phyloP scores from a whole-genome alignment of 2,797 vertebrate genomes.

The Coracias cyanogaster region DNA sequence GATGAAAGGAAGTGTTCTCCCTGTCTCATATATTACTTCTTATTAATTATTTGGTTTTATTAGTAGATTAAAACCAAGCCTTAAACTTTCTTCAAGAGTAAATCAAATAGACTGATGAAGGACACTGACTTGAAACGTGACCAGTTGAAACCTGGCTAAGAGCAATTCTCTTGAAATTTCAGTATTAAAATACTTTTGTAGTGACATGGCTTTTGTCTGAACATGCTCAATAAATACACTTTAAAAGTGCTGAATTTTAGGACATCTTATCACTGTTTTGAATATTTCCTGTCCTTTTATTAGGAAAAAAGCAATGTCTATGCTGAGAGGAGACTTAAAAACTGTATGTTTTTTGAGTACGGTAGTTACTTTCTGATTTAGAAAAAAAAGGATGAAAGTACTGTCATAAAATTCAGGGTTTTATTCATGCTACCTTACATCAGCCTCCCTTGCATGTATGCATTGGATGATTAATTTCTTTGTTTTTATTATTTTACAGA shows the following conservation, averaged over 20 bases:
- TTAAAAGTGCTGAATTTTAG: not conserved
- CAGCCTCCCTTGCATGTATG: not conserved
- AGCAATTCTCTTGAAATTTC: not conserved
- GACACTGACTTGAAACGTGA: not conserved
- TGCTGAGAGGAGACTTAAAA: not conserved
- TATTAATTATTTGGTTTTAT: not conserved
- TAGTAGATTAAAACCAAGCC: not conserved
- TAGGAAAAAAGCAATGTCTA: not conserved
- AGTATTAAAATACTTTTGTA: not conserved
- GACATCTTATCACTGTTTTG: not conserved
- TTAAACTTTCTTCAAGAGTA: not conserved
- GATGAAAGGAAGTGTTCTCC: not conserved
- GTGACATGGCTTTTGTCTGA: not conserved
- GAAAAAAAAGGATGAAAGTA: not conserved
- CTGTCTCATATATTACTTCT: not conserved
- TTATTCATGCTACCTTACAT: not conserved
- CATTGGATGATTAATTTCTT: not conserved
- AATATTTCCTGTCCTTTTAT: not conserved
- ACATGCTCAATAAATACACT: not conserved
- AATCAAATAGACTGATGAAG: not conserved
- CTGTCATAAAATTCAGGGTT: not conserved
- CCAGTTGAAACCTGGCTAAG: not conserved
- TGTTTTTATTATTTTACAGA: not conserved
- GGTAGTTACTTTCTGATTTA: not conserved
- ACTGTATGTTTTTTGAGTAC: not conserved